Evolutionary conservation across 2,888 invertebrate species (phyloP), one percentile per base, ranked within the genome.

Genomic region (Watsonalla binaria): DNA sequence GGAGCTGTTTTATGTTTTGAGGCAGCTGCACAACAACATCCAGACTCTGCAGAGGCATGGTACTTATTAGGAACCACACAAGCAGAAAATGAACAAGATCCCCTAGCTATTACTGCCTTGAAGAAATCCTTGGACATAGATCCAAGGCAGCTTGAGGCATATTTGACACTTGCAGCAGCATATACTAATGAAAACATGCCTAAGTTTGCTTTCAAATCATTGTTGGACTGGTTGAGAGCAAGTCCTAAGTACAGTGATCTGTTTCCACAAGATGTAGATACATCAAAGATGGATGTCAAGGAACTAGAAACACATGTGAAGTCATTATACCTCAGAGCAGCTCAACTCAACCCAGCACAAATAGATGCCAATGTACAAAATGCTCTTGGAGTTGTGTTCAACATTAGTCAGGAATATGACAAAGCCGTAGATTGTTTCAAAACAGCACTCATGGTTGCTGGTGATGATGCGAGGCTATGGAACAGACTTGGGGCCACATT

Each of bases 41-140:
- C 95, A 2, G 92, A 94, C 51, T 95, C 95, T 72, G 91, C 93
- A 0, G 95, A 97, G 82, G 96, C 95, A 0, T 98, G 98, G 98
- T 93, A 95, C 59, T 88, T 96, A 42, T 88, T 98, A 49, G 98
- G 98, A 8, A 95, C 95, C 52, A 96, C 98, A 37, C 98, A 99
- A 83, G 98, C 99, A 45, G 98, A 99, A 92, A 99, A 99, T 90
- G 99, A 99, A 90, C 98, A 96, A 88, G 99, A 99, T 84, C 96
- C 96, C 5, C 92, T 94, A 65, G 98, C 98, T 8, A 99, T 99
- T 70, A 94, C 96, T 48, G 99, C 99, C 0, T 90, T 99, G 37
- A 96, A 95, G 76, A 95, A 94, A 81, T 97, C 98, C 56, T 78
- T 98, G 50, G 92, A 94, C 55, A 78, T 99, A 53, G 94, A 96